Evolutionary conservation across 1,140 invertebrate genomes (phyloP), one percentile per base, ranked within the genome.

Genomic region (Lucilia cuprina): DNA sequence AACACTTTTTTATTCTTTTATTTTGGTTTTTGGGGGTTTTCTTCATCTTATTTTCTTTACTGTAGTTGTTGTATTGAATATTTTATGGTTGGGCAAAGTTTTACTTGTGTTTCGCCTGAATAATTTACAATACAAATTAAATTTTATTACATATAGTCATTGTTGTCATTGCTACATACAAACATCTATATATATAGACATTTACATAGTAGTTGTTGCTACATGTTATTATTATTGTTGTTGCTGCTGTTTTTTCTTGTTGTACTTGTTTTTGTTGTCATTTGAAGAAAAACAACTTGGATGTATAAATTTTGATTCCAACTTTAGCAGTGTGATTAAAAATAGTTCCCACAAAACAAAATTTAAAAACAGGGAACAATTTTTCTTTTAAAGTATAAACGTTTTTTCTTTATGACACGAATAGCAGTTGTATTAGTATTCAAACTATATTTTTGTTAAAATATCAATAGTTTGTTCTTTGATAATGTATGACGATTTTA

Each of bases 101-200:
- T 49, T 82, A 82, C 55, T 82, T 82, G 25, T 82, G 80, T 82
- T 49, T 49, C 80, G 55, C 80, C 41, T 41, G 80, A 82, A 82
- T 82, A 82, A 82, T 82, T 82, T 82, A 65, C 80, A 82, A 82
- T 82, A 82, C 80, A 82, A 82, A 82, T 82, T 82, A 55, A 82
- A 82, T 82, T 82, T 82, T 55, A 82, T 82, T 82, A 50, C 21
- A 19, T 30, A 25, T 14, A 47, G 47, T 82, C 47, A 55, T 82
- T 82, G 80, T 19, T 55, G 50, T 2, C 12, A 17, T 41, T 41
- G 41, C 41, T 41, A 41, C 41, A 41, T 41, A 41, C 5, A 2
- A 3, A 41, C 7, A 41, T 41, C 8, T 8, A 41, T 41, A 41
- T 8, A 41, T 41, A 41, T 5, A 41, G 2, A 41, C 25, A 30